Percentiles rank a stretch among this genome's conserved stretches.
Evolutionary conservation across 2,797 vertebrate genomes (phyloP).

Genomic region (Tangara arthus): DNA sequence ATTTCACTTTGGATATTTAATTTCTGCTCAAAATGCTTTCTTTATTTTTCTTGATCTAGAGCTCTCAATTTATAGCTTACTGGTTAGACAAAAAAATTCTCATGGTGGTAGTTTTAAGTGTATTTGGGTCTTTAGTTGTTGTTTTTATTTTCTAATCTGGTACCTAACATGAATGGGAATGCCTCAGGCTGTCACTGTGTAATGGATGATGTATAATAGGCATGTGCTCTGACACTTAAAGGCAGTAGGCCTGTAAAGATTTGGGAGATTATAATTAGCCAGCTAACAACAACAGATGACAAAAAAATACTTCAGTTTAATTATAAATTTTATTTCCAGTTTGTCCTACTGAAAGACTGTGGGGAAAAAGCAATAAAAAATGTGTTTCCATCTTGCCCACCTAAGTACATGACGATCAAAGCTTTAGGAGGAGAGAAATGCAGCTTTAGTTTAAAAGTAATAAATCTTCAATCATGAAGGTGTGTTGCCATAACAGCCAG

Average conservation of each 20-base stretch:
- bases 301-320: not conserved
- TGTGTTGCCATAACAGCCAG: not conserved
- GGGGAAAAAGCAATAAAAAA: not conserved
- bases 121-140: not conserved
- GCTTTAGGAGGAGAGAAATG: not conserved
- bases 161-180: not conserved
- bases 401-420: not conserved
- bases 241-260: not conserved
- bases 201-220: not conserved
- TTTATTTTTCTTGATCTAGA: not conserved
- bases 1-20: not conserved
- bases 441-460: not conserved
- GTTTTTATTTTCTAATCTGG: not conserved
- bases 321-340: not conserved
- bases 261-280: not conserved
- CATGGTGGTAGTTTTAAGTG: accelerated
- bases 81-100: not conserved
- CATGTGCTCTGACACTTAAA: not conserved
- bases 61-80: not conserved
- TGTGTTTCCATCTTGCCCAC: not conserved
- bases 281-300: not conserved
- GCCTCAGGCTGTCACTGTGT: not conserved
- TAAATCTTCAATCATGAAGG: not conserved
- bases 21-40: not conserved
- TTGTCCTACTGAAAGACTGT: not conserved